A percentile compares a stretch with the other conserved stretches of the same genome.
Conservation (phyloP, 2,888 invertebrate genomes). For the Plusia festucae region DNA sequence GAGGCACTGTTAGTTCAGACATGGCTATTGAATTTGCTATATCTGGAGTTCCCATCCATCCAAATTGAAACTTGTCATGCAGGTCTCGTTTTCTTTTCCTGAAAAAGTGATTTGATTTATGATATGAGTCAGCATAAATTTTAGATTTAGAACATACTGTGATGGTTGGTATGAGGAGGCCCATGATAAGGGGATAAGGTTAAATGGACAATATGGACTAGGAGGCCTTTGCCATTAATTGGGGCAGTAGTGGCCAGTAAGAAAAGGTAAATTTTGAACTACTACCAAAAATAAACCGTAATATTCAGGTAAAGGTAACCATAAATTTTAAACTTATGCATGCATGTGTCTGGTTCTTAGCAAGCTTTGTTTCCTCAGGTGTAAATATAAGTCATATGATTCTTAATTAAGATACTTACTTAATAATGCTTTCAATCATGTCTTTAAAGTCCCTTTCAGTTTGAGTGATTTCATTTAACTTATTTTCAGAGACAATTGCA, state of each 20-base stretch:
- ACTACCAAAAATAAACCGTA: neutral
- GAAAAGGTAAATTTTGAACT: no score
- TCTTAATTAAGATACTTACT: slow-evolving; percentile 70
- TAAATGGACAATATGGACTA: no score
- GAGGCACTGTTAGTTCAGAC: slow-evolving; percentile 94
- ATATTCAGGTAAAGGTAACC: no score
- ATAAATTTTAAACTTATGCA: no score
- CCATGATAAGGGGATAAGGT: no score
- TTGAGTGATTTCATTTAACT: slow-evolving; percentile 93
- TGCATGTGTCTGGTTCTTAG: no score
- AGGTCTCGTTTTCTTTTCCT: slow-evolving; percentile 91
- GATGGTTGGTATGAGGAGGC: no score
- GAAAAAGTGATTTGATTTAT: slow-evolving; percentile 46
- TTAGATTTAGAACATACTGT: no score
- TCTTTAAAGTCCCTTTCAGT: slow-evolving; percentile 95
- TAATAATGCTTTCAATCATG: slow-evolving; percentile 95
- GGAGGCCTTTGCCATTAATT: no score
- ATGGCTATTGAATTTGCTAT: slow-evolving; percentile 98
- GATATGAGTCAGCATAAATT: no score
- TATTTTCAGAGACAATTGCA: slow-evolving; percentile 96
- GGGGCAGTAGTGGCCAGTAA: no score
- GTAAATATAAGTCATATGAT: neutral
- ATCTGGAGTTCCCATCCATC: slow-evolving; percentile 97
- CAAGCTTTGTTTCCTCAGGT: neutral
- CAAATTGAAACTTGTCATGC: slow-evolving; percentile 96